Evolutionary conservation across 2,888 invertebrate species (phyloP).

Genomic region (Mimas tiliae): DNA sequence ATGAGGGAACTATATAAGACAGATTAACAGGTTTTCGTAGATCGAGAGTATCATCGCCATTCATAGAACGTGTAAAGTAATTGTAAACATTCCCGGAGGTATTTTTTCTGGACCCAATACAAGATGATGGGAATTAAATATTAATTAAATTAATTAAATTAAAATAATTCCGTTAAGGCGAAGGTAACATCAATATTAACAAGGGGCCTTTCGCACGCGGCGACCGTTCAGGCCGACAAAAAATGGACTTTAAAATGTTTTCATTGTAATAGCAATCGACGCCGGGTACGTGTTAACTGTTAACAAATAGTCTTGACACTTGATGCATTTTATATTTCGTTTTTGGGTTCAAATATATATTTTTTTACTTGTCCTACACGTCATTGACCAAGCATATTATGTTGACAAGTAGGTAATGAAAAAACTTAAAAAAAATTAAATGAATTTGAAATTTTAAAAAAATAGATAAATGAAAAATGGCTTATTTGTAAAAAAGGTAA

Average conservation of each 20-base stretch:
- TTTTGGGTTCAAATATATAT: neutral
- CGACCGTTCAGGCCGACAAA: constrained; percentile 52
- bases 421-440: no score
- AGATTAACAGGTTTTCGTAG: no score
- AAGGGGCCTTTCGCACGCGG: constrained; percentile 48
- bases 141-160: constrained; percentile 28
- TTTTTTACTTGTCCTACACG: no score
- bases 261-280: constrained; percentile 60
- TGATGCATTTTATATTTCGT: constrained; percentile 1
- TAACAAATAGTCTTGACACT: constrained; percentile 43
- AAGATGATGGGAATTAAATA: constrained; percentile 11
- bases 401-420: no score
- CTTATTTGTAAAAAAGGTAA: no score
- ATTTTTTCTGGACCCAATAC: constrained; percentile 1
- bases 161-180: constrained; percentile 17
- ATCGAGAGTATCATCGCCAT: no score
- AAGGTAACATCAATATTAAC: constrained; percentile 50
- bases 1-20: no score
- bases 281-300: constrained; percentile 33
- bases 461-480: no score
- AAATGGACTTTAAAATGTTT: constrained; percentile 58
- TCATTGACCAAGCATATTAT: no score
- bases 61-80: no score
- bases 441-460: no score
- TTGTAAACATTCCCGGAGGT: constrained; percentile 2